Base-by-base conservation (phyloP, 1,140 invertebrate genomes). In the Lordiphosa clarofinis region DNA sequence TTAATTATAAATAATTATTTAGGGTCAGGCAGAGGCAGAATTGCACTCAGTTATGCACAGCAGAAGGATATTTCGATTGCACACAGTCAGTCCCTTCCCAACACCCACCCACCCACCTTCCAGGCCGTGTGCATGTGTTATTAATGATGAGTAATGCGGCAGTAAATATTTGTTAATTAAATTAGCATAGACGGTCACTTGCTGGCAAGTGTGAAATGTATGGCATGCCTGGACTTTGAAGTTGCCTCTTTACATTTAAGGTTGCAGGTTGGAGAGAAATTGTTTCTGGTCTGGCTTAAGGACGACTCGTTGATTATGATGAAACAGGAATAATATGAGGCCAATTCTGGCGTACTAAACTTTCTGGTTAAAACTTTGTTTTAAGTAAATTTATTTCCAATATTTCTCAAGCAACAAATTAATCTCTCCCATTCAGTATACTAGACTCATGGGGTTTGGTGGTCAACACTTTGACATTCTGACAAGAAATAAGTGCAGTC, bases 161-260 rank as follows among this genome's bases (percentile, higher is more conserved):
- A 55, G 76, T 62, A 74, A 74, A 81, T 75, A 79, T 78, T 79
- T 73, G 74, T 53, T 79, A 68, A 73, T 78, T 73, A 57, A 68
- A 73, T 79, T 78, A 46, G 49, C 52, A 50, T 69, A 54, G 55
- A 37, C 31, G 44, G 39, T 44, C 35, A 61, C 38, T 31, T 4
- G 56, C 33, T 46, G 4, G 31, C 40, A 52, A 58, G 65, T 79
- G 64, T 57, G 56, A 79, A 78, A 56, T 56, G 36, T 52, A 39
- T 31, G 21, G 33, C 36, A 21, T 44, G 33, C 4, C 38, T 21
- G 15, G 5, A 7, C 39, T 24, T 15, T 35, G 10, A n/a, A 19
- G 43, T 42, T 10, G 42, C 10, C 35, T 35, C 38, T 21, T 31
- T 11, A 38, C 12, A 12, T 44, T 21, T 21, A 38, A 13, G n/a